These are phyloP conservation scores for Heliocidaris tuberculata DNA, from an alignment of 35 echinoderm and acorn worm species.

Conservation along the genomic window DNA sequence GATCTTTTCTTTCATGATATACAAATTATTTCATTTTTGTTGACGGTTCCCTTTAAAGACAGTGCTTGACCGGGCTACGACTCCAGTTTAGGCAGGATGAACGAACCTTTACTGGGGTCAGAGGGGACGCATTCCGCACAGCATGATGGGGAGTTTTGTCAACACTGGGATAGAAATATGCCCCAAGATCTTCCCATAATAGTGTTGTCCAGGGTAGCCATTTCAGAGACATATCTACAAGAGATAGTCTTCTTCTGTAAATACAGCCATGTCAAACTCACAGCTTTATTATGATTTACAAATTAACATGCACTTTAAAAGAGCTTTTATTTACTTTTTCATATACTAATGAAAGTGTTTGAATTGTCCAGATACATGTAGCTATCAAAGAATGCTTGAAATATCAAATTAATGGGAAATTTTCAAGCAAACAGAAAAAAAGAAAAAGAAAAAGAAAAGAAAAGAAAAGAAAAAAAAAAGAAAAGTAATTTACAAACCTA, in stretches of 20 bases:
- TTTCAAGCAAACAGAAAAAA: background rate
- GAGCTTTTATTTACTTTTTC: too few species aligned
- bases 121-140: background rate
- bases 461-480: background rate
- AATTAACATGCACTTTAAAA: too few species aligned
- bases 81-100: background rate
- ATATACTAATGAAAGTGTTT: too few species aligned
- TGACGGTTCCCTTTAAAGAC: background rate
- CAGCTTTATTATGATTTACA: too few species aligned
- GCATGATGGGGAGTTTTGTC: background rate
- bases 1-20: too few species aligned
- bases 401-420: too few species aligned
- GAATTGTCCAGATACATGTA: too few species aligned
- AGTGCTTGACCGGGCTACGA: background rate
- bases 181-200: background rate
- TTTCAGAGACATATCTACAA: background rate
- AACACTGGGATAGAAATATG: background rate
- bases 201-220: background rate
- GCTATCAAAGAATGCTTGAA: too few species aligned
- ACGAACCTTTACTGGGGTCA: background rate
- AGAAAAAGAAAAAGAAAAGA: background rate
- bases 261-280: too few species aligned
- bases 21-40: background rate
- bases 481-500: slow-evolving; percentile 17
- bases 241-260: too few species aligned